Conservation (phyloP, 2,113 vertebrate species). For the Stercorarius parasiticus region DNA sequence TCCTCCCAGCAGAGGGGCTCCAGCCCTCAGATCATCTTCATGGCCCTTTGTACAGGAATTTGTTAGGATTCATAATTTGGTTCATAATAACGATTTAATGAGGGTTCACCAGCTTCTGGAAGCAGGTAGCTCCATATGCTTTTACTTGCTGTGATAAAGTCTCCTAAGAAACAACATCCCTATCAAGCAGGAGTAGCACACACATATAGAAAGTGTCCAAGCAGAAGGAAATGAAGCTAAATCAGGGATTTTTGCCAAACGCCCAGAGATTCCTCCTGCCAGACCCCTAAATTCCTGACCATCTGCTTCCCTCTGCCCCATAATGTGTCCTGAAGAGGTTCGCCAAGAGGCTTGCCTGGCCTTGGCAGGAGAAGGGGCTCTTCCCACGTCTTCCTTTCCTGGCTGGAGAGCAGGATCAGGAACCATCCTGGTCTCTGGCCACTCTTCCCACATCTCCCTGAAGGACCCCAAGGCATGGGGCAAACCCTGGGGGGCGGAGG, state of each 20-base stretch:
- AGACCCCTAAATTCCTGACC: not conserved
- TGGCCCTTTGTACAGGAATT: not conserved
- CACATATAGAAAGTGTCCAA: not conserved
- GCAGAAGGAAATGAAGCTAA: not conserved
- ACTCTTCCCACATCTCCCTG: not conserved
- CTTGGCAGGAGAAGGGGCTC: not conserved
- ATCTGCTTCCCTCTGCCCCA: not conserved
- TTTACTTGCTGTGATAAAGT: not conserved
- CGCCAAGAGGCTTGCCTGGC: not conserved
- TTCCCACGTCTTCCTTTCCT: not conserved
- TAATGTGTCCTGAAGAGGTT: not conserved
- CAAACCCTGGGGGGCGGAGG: not conserved
- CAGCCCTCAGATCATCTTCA: not conserved
- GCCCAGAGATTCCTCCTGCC: not conserved
- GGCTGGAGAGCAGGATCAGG: not conserved
- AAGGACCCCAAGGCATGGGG: rapidly evolving
- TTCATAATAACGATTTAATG: not conserved
- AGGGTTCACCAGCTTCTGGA: not conserved
- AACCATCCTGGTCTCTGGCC: not conserved
- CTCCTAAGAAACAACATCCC: not conserved
- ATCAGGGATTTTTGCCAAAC: not conserved
- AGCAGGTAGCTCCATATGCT: not conserved
- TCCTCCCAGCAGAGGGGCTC: not conserved
- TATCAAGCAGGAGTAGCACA: not conserved
- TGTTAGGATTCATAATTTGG: not conserved